Evolutionary conservation across 2,113 vertebrate genomes (phyloP), one percentile per base, ranked within the genome.

Genomic region (Heterochromis multidens): DNA sequence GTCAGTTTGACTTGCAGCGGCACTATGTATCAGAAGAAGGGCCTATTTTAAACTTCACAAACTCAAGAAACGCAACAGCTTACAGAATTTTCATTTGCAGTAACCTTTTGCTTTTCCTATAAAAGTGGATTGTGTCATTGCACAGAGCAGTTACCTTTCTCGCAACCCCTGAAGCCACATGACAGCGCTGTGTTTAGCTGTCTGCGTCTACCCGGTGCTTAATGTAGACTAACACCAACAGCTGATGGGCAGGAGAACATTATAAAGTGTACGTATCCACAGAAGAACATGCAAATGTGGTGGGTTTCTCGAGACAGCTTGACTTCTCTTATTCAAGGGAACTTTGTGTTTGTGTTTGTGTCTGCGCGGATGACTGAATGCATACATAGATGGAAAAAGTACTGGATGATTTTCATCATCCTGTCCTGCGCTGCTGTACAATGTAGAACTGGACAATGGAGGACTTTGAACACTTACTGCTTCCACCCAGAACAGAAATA

Each of bases 401-500:
- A 56, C 6, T 86, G 37, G 87, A 58, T n/a, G 56, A 63, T 52
- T 82, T 78, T 85, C 63, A 62, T n/a, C 40, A 33, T 16, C 86
- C 83, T 87, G 67, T 77, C 76, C 82, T 82, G 74, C 70, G 78
- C 70, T 67, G 9, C 46, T 40, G n/a, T 67, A 33, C 54, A 19
- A 52, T 35, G 33, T n/a, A n/a, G 82, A 86, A 77, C 56, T 5
- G 33, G 83, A 84, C 72, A 63, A 79, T 60, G 62, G 72, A 29
- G 58, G 59, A 77, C 49, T 46, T 31, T 77, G 79, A 88, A 78
- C 83, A 57, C 82, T 46, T 83, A 83, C 80, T 84, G 83, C 88
- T 94, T 94, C 90, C 90, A 72, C 40, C 72, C 77, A 46, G 83
- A 58, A 81, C 62, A 90, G 61, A 89, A 65, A 84, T 70, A 63